phyloP scores from a whole-genome alignment of 2,888 invertebrate genomes.

The Drosophila subquinaria region DNA sequence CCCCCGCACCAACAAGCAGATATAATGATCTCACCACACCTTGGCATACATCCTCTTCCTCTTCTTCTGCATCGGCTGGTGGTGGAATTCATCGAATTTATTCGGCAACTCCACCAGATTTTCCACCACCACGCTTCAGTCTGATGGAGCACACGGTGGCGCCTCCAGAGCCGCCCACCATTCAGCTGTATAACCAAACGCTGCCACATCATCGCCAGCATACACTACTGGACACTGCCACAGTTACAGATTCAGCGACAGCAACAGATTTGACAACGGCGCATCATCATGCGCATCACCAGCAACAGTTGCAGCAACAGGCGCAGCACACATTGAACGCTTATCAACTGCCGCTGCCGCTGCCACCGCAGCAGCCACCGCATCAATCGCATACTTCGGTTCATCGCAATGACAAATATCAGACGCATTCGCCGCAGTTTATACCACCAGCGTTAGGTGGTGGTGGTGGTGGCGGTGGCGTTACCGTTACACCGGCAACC shows the following conservation, averaged over 20 bases:
- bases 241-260: conserved; percentile 6
- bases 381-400: conserved; percentile 4
- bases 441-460: conserved; percentile 57
- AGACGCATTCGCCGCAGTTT: conserved; percentile 72
- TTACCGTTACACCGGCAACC: conserved; percentile 38
- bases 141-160: conserved; percentile 69
- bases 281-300: conserved; percentile 62
- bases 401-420: conserved; percentile 63
- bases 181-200: conserved; percentile 70
- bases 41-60: conserved; percentile 56
- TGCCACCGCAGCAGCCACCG: conserved; percentile 31
- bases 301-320: conserved; percentile 56
- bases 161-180: conserved; percentile 72
- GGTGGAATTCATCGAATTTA: conserved; percentile 58
- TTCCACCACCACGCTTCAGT: conserved; percentile 80
- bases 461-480: conserved; percentile 32
- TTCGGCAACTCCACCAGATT: conserved; percentile 75
- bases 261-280: conserved; percentile 37
- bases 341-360: conserved; percentile 60
- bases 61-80: neutral
- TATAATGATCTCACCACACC: conserved; percentile 69
- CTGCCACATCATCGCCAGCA: conserved; percentile 47
- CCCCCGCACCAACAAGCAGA: conserved; percentile 59
- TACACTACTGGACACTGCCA: conserved; percentile 62
- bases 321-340: conserved; percentile 59